phyloP scores from a whole-genome alignment of 1,140 invertebrate genomes.

The Drosophila mauritiana region DNA sequence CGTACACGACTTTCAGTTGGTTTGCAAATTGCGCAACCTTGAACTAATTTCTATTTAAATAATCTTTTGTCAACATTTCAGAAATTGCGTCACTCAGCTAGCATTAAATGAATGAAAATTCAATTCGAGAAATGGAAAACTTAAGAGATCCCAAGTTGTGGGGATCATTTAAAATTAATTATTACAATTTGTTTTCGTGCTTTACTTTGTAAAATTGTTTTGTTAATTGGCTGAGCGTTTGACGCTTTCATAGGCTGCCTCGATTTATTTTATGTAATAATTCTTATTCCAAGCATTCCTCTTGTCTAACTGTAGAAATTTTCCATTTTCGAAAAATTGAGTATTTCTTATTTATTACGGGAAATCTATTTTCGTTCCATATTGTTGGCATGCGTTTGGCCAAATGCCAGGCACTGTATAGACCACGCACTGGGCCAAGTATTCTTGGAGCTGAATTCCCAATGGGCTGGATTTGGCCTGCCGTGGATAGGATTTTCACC shows the following conservation, averaged over 20 bases:
- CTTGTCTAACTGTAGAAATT: constrained; percentile 49
- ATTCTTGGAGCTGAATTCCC: constrained; percentile 25
- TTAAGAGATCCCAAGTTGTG: constrained; percentile 1
- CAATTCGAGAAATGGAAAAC: constrained; percentile 2
- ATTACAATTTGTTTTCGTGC: constrained; percentile 22
- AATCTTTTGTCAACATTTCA: constrained; percentile 62
- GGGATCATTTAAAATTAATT: constrained; percentile 31
- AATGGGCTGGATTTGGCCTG: constrained; percentile 3
- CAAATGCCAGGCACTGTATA: constrained; percentile 39
- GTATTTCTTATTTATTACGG: constrained; percentile 64
- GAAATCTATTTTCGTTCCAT: constrained; percentile 66
- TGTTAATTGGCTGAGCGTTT: constrained; percentile 46
- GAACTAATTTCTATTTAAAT: constrained; percentile 83
- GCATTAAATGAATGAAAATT: constrained; percentile 42
- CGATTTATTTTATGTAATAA: constrained; percentile 68
- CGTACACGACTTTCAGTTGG: constrained; percentile 48
- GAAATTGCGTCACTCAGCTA: constrained; percentile 65
- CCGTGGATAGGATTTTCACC: constrained; percentile 16
- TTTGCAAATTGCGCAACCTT: constrained; percentile 77
- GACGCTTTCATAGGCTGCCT: constrained; percentile 30
- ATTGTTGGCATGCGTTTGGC: constrained; percentile 69
- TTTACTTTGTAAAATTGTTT: constrained; percentile 51
- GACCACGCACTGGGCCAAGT: constrained; percentile 61
- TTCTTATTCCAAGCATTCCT: constrained; percentile 46
- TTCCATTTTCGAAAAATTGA: constrained; percentile 56